These are phyloP conservation scores for Megaceryle torquata DNA, from an alignment of 2,113 vertebrate genomes.

Conservation along the genomic window DNA sequence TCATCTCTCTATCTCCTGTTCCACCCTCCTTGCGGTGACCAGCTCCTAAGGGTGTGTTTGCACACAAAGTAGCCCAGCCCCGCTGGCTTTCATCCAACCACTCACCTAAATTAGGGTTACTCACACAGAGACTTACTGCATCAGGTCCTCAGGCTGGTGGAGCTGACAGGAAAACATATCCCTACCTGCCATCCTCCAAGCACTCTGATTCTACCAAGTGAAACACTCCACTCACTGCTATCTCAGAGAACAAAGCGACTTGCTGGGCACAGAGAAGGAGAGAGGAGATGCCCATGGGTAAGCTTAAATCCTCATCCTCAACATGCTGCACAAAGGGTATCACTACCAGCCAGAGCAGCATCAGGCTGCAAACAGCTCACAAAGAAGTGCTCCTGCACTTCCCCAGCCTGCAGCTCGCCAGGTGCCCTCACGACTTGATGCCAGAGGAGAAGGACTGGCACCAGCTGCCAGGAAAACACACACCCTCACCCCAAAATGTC, in stretches of 20 bases:
- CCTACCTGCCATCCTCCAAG: neutral
- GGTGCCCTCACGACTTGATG: rapidly evolving
- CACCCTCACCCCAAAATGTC: rapidly evolving
- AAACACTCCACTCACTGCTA: rapidly evolving
- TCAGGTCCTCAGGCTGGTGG: neutral
- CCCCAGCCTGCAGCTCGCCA: neutral
- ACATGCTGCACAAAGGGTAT: rapidly evolving
- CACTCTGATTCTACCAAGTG: rapidly evolving
- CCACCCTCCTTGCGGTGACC: neutral
- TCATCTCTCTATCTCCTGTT: neutral
- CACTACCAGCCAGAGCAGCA: neutral
- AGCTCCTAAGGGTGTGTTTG: neutral
- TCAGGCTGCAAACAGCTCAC: neutral
- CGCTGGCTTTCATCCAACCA: neutral
- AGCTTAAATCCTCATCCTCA: neutral
- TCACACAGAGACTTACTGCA: neutral
- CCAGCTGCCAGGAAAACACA: neutral
- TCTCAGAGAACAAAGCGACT: neutral
- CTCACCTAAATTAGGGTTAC: neutral
- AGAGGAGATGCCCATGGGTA: neutral
- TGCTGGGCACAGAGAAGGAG: neutral
- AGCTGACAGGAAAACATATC: neutral
- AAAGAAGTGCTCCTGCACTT: neutral
- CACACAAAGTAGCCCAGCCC: neutral
- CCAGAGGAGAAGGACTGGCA: neutral